Evolutionary conservation across 2,113 vertebrate species (phyloP).

Genomic region (Gadus macrocephalus): DNA sequence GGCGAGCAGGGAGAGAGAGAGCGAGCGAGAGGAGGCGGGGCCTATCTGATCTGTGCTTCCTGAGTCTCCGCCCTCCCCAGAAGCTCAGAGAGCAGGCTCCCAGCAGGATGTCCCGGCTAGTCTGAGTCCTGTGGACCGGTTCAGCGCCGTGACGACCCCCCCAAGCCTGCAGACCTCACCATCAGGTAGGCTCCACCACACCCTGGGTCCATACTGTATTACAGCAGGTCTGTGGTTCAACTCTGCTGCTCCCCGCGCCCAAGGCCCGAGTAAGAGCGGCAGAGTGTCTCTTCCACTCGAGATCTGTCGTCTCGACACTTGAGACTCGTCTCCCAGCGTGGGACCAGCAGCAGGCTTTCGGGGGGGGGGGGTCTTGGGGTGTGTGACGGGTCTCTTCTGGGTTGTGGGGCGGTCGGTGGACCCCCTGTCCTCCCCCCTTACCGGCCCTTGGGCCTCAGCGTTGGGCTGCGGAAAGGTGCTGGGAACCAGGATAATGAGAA

Average conservation of each 20-base stretch:
- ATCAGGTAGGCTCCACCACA: constrained; percentile 14
- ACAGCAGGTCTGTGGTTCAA: constrained; percentile 35
- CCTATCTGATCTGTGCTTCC: constrained; percentile 34
- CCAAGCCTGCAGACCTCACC: constrained; percentile 4
- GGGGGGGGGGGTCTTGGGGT: too few species aligned
- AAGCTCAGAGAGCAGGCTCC: constrained; percentile 29
- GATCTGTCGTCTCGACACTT: too few species aligned
- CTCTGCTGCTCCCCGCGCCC: background rate
- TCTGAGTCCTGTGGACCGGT: constrained; percentile 21
- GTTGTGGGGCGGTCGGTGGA: too few species aligned
- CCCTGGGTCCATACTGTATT: background rate
- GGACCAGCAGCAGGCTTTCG: too few species aligned
- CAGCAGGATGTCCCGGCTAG: background rate
- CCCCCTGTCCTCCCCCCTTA: constrained; percentile 34
- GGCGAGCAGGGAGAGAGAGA: constrained; percentile 17
- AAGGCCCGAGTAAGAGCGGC: too few species aligned
- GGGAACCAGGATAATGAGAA: background rate
- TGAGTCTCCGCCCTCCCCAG: constrained; percentile 38
- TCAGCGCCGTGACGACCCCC: constrained; percentile 36
- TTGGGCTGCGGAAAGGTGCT: too few species aligned
- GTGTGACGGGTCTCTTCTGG: too few species aligned
- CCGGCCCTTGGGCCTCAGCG: background rate
- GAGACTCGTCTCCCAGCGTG: too few species aligned
- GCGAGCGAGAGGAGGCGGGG: constrained; percentile 40
- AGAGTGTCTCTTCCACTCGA: too few species aligned